Base-by-base conservation (phyloP, 2,888 invertebrate species). In the Aethes cnicana region DNA sequence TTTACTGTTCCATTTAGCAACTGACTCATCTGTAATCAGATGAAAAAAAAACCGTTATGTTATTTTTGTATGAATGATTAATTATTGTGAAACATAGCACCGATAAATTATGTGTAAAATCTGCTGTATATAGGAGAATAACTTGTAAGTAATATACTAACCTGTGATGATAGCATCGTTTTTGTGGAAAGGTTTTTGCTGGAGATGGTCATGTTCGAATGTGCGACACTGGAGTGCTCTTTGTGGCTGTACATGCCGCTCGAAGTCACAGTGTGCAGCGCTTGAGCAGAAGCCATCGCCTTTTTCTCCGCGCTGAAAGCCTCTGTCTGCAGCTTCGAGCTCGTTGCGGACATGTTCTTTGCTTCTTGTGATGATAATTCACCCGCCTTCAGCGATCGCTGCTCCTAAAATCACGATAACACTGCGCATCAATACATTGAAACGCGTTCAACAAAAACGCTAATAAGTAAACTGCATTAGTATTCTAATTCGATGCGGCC, bases 321-420 rank as follows among this genome's bases (percentile, higher is more conserved):
- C 69, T 96, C 96, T 41, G 96, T 95, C 62, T 95, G 95, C 48
- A 97, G 91, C 81, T 95, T 94, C 88, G 96, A 94, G 74, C 94
- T 94, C 30, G 95, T 93, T 35, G 96, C 94, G 49, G 95, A 94
- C 86, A 96, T 93, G 77, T 95, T 96, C 76, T 95, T 95, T 63
- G 94, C 94, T 77, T 96, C 96, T 77, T 96, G 95, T 67, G 96
- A 95, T 46, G 95, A 93, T 46, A 96, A 90, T 76, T 97, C 97
- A 48, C 95, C 95, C 47, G 95, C 93, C 81, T 95, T 95, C 61
- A 97, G 81, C 44, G 95, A 95, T 69, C 95, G 92, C 66, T 95
- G 95, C 85, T 96, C 96, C 96, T 97, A 90, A 63, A 86, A 87
- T 48, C 54, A 43, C 52, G 59, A 56, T 9, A 52, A 37, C 21